Base-by-base conservation (phyloP, 2,797 vertebrate genomes). In the Pygocentrus nattereri region DNA sequence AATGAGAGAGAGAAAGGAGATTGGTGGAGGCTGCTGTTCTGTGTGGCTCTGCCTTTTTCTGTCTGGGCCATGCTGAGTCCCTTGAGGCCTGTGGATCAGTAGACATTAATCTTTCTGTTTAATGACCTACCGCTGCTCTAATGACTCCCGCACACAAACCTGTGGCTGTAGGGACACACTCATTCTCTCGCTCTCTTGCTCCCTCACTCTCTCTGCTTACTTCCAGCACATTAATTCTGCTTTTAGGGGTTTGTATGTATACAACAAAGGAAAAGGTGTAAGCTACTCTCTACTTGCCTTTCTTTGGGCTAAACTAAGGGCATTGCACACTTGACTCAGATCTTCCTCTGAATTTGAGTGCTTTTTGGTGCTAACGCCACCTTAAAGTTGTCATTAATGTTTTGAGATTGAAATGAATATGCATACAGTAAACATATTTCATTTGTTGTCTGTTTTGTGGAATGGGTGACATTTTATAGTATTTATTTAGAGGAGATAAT, bases 21-120 rank as follows among this genome's bases (percentile, higher is more conserved):
- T 82, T 89, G 83, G 89, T 34, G 52, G 65, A 59, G 75, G 49
- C 75, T 81, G 47, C 50, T 81, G 61, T 78, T 59, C 44, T 15
- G n/a, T 65, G 27, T 30, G 18, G 54, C 31, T 47, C 75, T 65
- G 62, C 85, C 86, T 88, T 88, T 89, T 83, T 91, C 88, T 80
- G 71, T 88, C 85, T 41, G 73, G 89, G 85, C 87, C 87, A 85
- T 88, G 88, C 87, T 87, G 86, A 90, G 88, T 91, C 89, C 91
- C 90, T 89, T 77, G 89, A 91, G 93, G 86, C 74, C 88, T 86
- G 86, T 88, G 86, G 87, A 93, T 94, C 93, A 93, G 89, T 88
- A 92, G 90, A 89, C 91, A 92, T 93, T 93, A 92, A 94, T 94
- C 91, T 92, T 86, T 82, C 86, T 89, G 88, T 93, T 93, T 93